Evolutionary conservation across 2,113 vertebrate species (phyloP).

Genomic region (Pelobates fuscus): DNA sequence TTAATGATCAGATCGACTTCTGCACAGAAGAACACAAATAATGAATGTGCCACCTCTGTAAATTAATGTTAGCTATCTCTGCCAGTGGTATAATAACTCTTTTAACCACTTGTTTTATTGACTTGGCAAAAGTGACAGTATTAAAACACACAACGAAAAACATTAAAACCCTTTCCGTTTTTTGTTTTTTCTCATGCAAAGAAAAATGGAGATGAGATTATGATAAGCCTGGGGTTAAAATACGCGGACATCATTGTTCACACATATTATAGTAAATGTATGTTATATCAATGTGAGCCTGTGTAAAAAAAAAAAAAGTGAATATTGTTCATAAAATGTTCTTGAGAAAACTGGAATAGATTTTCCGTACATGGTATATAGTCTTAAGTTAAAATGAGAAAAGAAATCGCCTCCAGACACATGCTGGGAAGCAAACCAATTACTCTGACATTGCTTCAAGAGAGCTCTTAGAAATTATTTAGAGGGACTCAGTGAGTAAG

Average conservation of each 20-base stretch:
- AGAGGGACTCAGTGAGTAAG: slow-evolving; percentile 7
- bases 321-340: slow-evolving; percentile 2
- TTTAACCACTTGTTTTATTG: neutral
- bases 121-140: neutral
- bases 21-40: slow-evolving; percentile 11
- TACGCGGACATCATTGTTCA: neutral
- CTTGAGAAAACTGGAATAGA: slow-evolving; percentile 12
- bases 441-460: slow-evolving; percentile 34
- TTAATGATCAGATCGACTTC: slow-evolving; percentile 7
- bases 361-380: slow-evolving; percentile 15
- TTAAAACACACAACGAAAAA: neutral
- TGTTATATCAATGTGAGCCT: neutral
- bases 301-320: neutral
- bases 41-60: slow-evolving; percentile 17
- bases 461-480: slow-evolving; percentile 13
- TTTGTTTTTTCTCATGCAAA: neutral
- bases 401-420: slow-evolving; percentile 18
- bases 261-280: neutral
- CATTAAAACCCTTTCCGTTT: too few species aligned
- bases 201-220: neutral
- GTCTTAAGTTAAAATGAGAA: slow-evolving; percentile 28
- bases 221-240: neutral
- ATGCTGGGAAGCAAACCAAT: slow-evolving; percentile 31
- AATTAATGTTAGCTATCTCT: slow-evolving; percentile 6
- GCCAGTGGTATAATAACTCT: neutral